Evolutionary conservation across 2,888 invertebrate species (phyloP), one percentile per base, ranked within the genome.

Genomic region (Melangyna quadrimaculata): DNA sequence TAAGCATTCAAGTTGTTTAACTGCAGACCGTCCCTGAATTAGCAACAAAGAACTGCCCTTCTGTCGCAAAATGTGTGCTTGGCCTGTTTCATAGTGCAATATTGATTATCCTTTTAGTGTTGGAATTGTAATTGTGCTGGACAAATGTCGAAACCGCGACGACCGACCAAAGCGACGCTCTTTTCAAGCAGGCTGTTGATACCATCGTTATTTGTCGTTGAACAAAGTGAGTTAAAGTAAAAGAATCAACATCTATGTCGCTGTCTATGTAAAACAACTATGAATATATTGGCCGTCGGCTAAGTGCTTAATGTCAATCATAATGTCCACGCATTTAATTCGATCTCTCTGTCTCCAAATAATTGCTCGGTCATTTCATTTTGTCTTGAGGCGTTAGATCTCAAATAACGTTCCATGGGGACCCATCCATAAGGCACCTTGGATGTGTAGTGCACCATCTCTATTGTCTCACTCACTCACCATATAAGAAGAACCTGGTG

Each of bases 241-340:
- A 19, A 57, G 35, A 48, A 24, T 12, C 48, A 22, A 19, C 12
- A 12, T 24, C n/a, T 48, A 24, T n/a, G 22, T 45, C 45, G 43
- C 19, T 45, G 32, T 29, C 22, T 17, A 29, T 32, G 27, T 45
- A 14, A 10, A 53, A 51, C 35, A 65, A 43, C 74, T 40, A 63
- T 48, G 22, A 45, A n/a, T 27, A 59, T 35, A 65, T 63, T 43
- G 17, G 74, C 87, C 87, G 37, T 61, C 53, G 67, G 87, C 78
- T 53, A 87, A 87, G 87, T 87, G 87, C 87, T 87, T 82, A 87
- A 78, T 78, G 87, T 87, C 82, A 87, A 87, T 82, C 82, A 87
- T 87, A 87, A 87, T 82, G 82, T 87, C 82, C 87, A 87, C 87
- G 78, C 87, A 87, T 87, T 78, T 87, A 87, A 74, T 81, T 74